Conservation (phyloP, 2,113 vertebrate genomes). For the Craseonycteris thonglongyai region DNA sequence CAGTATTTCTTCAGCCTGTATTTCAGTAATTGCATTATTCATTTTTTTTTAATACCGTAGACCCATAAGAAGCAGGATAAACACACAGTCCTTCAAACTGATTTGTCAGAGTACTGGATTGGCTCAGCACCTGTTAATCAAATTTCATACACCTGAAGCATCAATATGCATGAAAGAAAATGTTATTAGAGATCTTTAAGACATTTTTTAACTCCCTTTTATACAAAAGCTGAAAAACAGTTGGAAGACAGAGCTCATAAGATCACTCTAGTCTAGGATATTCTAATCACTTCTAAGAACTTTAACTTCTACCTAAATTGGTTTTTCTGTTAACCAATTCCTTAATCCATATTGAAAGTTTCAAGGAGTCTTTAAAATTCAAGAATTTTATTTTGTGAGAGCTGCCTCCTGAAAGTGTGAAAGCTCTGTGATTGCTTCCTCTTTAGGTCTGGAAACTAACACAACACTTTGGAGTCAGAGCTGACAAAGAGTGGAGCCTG, state of each 20-base stretch:
- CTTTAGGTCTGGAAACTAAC: neutral
- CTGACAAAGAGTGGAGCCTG: neutral
- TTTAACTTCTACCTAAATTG: constrained; percentile 10
- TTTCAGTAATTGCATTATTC: neutral
- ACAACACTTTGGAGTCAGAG: neutral
- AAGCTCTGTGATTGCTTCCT: neutral
- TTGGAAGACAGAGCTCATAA: constrained; percentile 16
- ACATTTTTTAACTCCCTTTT: constrained; percentile 30
- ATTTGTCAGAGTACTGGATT: constrained; percentile 36
- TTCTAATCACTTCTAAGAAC: neutral
- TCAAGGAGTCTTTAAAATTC: constrained; percentile 27
- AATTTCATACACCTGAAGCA: constrained; percentile 47
- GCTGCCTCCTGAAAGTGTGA: neutral
- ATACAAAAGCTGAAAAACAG: neutral
- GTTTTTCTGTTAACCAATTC: neutral
- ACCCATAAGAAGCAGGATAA: constrained; percentile 31
- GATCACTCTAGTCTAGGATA: neutral
- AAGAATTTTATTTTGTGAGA: neutral
- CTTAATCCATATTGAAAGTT: constrained; percentile 16
- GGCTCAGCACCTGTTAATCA: constrained; percentile 57
- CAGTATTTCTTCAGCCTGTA: neutral
- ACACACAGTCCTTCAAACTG: neutral
- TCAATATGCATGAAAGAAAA: constrained; percentile 42
- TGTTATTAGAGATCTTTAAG: constrained; percentile 43
- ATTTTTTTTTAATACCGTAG: constrained; percentile 38